phyloP scores from a whole-genome alignment of 2,888 invertebrate genomes.

The Arenicola marina region DNA sequence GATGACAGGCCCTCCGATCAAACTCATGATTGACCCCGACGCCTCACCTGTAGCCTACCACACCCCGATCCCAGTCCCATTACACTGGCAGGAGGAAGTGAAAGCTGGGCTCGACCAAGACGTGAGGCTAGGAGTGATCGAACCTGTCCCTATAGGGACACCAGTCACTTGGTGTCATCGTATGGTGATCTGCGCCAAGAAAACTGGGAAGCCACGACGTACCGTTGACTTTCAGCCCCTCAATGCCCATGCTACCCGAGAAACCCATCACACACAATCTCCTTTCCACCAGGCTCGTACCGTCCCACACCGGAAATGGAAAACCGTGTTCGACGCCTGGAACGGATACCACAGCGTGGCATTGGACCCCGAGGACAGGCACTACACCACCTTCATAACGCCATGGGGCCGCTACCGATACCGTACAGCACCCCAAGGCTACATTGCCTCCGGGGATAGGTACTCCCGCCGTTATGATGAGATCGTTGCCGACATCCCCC shows the following conservation, averaged over 20 bases:
- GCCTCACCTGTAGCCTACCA: no score
- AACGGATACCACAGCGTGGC: no score
- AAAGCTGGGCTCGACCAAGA: slow-evolving; percentile 40
- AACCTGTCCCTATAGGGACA: slow-evolving; percentile 34
- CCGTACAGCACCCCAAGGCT: no score
- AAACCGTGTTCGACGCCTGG: slow-evolving; percentile 31
- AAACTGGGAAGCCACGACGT: slow-evolving; percentile 34
- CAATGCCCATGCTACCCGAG: no score
- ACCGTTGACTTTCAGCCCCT: no score
- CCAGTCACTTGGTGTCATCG: slow-evolving; percentile 41
- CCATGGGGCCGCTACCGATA: no score
- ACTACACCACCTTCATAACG: no score
- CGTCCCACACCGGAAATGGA: slow-evolving; percentile 30
- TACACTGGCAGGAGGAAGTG: slow-evolving; percentile 40
- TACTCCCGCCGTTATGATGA: no score
- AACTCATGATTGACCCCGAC: slow-evolving; percentile 38
- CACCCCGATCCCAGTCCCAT: slow-evolving; percentile 41
- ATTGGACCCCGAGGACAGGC: no score
- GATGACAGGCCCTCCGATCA: no score
- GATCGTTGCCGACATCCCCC: slow-evolving; percentile 10
- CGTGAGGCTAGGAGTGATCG: slow-evolving; percentile 26
- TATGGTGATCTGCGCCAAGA: slow-evolving; percentile 30
- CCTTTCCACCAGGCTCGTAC: slow-evolving; percentile 35
- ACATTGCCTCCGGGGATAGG: no score
- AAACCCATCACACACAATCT: slow-evolving; percentile 31